A percentile compares a stretch with the other conserved stretches of the same genome.
phyloP scores from a whole-genome alignment of 2,797 vertebrate species.

The Channallabes apus region DNA sequence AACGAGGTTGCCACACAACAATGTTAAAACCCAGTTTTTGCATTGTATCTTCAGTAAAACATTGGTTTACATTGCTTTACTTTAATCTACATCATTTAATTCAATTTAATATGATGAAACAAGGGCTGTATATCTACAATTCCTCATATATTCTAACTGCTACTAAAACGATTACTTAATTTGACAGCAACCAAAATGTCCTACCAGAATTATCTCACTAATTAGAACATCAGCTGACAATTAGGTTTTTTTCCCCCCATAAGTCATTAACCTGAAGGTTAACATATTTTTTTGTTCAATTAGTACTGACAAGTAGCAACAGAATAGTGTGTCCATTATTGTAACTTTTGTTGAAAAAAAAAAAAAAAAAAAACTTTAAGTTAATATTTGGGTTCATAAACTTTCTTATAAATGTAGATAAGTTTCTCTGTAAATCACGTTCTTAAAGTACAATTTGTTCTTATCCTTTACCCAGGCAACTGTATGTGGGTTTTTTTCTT shows the following conservation, averaged over 20 bases:
- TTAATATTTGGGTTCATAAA: not conserved
- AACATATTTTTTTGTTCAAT: fast-evolving
- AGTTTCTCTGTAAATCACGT: not conserved
- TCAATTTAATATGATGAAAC: no score
- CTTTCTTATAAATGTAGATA: not conserved
- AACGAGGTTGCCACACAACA: no score
- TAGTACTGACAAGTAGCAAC: not conserved
- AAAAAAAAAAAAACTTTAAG: not conserved
- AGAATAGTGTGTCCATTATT: not conserved
- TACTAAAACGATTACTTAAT: not conserved
- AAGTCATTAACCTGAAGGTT: slow-evolving; percentile 18
- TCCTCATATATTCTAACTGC: not conserved
- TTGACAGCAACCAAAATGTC: not conserved
- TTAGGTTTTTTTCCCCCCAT: not conserved
- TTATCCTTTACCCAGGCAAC: not conserved
- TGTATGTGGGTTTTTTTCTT: not conserved
- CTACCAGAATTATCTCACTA: not conserved
- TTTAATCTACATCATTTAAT: no score
- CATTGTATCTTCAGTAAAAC: no score
- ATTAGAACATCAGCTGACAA: slow-evolving; percentile 6
- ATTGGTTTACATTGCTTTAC: no score
- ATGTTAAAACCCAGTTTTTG: no score
- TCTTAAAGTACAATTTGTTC: not conserved
- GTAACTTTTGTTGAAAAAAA: not conserved
- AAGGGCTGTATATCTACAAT: not conserved